Evolutionary conservation across 2,888 invertebrate species (phyloP), one percentile per base, ranked within the genome.

Genomic region (Phymatocera aterrima): DNA sequence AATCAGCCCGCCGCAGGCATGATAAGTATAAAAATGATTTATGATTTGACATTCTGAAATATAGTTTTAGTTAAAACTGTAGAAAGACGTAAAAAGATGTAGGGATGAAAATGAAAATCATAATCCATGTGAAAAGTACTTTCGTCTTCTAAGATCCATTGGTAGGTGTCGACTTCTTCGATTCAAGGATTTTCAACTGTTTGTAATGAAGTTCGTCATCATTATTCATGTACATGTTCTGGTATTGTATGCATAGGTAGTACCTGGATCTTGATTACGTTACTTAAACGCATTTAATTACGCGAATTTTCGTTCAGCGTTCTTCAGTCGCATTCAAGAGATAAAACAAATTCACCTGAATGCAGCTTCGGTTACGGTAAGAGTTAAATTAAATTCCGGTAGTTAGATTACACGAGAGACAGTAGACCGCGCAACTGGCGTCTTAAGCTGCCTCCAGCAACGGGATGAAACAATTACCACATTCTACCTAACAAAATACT

Each of bases 401-500:
- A 72, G 31, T 51, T 48, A 51, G 51, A 72, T 72, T 72, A 72
- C 72, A n/a, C n/a, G n/a, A n/a, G n/a, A n/a, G 18, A 34, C 72
- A 48, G 48, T 51, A 31, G 24, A 51, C 72, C 34, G 34, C 72
- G 51, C 72, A 51, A 72, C 51, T 43, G 72, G 68, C 72, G 51
- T 51, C 51, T 48, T 51, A 72, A 48, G 72, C 72, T 43, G 31
- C 34, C 72, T 51, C 68, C 21, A 68, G 43, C 21, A 48, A 34
- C 48, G 51, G 51, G 48, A 48, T 18, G 31, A 51, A 34, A 72
- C 51, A 72, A 72, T 72, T 72, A 72, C 51, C 51, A 18, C 28
- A 18, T 21, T 72, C 34, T 46, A 68, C 68, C 72, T 72, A 72
- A 72, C 72, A 18, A 34, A 72, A 72, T 72, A 48, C 72, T 72